Evolutionary conservation across 2,797 vertebrate species (phyloP), one percentile per base, ranked within the genome.

Genomic region (Xerus rutilus): DNA sequence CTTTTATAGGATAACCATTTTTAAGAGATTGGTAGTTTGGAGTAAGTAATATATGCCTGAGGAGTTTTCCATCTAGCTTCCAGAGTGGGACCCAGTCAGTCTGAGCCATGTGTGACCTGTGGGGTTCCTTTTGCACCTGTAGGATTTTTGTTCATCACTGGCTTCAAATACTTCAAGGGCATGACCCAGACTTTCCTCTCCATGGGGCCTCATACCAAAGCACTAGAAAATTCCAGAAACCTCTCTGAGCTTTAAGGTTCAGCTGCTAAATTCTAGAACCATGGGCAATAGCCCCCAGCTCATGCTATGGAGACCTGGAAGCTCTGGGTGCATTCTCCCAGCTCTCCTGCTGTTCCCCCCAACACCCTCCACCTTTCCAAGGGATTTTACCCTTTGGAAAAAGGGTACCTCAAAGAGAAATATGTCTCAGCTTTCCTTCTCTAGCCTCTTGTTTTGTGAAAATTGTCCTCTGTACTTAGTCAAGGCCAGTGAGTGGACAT

Each of bases 31-130:
- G 82, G n/a, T 30, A 45, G 3, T 23, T 39, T n/a, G 7, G 88
- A 82, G 28, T 74, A 86, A 88, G 64, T 96, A 32, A 18, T 54
- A 86, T 86, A 92, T 81, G 9, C 20, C 7, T 86, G 62, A 89
- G 0, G 17, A 11, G 43, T 7, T 92, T 78, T 39, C 30, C 81
- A 3, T 30, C 15, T 57, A 23, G 64, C n/a, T 57, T 7, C 8
- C 65, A 12, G 9, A 8, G 35, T 45, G n/a, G 43, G 21, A 64
- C n/a, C 52, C 72, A 18, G 25, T 86, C 43, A 10, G 0, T 85
- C 54, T 57, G 54, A 57, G 0, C 54, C 20, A 8, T 57, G 7
- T 57, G 20, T 57, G 54, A 57, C 20, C 54, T 21, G 52, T 17
- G n/a, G 18, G 47, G 11, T 11, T 49, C 47, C 65, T 57, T 90